Conservation (phyloP, 2,797 vertebrate species). For the Sciaenops ocellatus region DNA sequence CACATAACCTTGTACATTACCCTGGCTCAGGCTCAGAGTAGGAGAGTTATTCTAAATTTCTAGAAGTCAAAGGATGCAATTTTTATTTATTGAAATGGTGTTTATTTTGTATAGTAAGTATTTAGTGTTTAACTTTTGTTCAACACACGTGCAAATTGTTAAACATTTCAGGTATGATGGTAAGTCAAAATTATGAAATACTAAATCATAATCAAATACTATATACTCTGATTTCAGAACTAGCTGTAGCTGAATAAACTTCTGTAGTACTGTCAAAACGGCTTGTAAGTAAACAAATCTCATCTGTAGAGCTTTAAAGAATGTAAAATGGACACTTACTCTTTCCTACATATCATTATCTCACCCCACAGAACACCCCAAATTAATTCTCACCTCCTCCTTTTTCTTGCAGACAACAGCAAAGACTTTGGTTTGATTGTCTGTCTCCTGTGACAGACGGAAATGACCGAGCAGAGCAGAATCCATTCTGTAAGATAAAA, state of each 20-base stretch:
- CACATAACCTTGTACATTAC: neutral
- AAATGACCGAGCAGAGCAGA: slow-evolving; percentile 95
- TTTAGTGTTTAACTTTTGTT: too few species aligned
- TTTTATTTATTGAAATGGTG: too few species aligned
- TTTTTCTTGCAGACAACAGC: slow-evolving; percentile 97
- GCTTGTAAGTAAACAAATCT: neutral
- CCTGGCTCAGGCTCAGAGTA: neutral
- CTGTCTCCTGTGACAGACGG: slow-evolving; percentile 97
- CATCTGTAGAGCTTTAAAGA: neutral
- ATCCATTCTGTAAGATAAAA: slow-evolving; percentile 88
- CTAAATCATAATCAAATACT: neutral
- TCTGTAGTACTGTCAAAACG: neutral
- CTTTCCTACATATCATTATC: neutral
- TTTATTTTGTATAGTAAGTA: neutral
- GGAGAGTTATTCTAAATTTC: neutral
- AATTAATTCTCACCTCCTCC: slow-evolving; percentile 89
- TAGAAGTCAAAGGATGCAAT: neutral
- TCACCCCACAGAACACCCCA: neutral
- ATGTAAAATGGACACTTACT: neutral
- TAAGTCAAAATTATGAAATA: neutral
- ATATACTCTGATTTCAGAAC: neutral
- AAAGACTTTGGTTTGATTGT: slow-evolving; percentile 99
- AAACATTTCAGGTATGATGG: neutral
- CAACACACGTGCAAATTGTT: neutral
- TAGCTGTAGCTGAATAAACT: neutral